Percentiles rank a stretch among this genome's conserved stretches.
These are phyloP conservation scores for Orchesella flavescens DNA, from an alignment of 2,888 invertebrate genomes.

Conservation along the genomic window DNA sequence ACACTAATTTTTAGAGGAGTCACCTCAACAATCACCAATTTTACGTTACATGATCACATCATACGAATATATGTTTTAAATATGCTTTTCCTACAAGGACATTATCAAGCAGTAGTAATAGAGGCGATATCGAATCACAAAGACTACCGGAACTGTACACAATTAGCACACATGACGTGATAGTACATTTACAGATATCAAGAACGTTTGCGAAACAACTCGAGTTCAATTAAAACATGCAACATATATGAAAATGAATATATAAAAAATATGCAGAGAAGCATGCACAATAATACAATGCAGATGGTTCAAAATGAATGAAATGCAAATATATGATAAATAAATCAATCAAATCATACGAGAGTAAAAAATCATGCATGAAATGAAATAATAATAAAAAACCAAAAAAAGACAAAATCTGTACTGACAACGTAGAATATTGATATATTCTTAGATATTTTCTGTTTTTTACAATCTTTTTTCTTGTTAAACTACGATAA, in stretches of 20 bases:
- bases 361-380: slow-evolving; percentile 20
- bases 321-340: not conserved
- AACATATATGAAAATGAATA: slow-evolving; percentile 5
- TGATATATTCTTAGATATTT: slow-evolving; percentile 50
- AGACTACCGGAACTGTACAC: no score
- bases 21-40: no score
- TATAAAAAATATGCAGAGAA: not conserved
- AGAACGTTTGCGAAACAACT: no score
- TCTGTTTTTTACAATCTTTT: slow-evolving; percentile 57
- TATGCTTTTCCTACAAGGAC: no score
- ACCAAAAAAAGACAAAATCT: slow-evolving; percentile 35
- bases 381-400: slow-evolving; percentile 35
- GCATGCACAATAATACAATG: not conserved
- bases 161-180: not conserved
- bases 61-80: no score
- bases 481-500: slow-evolving; percentile 58
- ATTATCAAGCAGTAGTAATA: no score
- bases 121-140: no score
- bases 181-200: slow-evolving; percentile 1
- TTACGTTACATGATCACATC: no score
- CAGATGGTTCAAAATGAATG: not conserved
- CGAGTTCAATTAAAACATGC: slow-evolving; percentile 21
- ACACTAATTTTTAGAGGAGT: no score
- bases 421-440: slow-evolving; percentile 60
- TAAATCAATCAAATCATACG: not conserved